phyloP scores from a whole-genome alignment of 2,113 vertebrate genomes.

The Hippocampus barbouri region DNA sequence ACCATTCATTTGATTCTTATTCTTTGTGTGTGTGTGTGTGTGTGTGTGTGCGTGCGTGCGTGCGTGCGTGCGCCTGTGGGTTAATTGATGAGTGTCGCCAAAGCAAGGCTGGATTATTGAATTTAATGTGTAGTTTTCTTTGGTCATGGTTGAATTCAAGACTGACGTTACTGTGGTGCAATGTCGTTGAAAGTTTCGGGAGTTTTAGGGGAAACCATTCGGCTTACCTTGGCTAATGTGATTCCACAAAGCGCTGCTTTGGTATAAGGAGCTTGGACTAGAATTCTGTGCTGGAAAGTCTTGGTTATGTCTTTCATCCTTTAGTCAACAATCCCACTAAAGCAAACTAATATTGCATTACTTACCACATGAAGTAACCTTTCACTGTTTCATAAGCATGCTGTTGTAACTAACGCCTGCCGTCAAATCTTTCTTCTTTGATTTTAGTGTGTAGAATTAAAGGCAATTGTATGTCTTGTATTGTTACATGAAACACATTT shows the following conservation, averaged over 20 bases:
- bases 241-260: slow-evolving; percentile 23
- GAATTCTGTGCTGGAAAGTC: slow-evolving; percentile 38
- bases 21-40: not conserved
- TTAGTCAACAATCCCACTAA: slow-evolving; percentile 55
- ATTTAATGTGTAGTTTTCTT: slow-evolving; percentile 1
- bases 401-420: slow-evolving; percentile 66
- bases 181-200: not conserved
- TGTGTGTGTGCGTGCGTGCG: too few species aligned
- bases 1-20: slow-evolving; percentile 4
- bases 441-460: slow-evolving; percentile 59
- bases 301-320: slow-evolving; percentile 59
- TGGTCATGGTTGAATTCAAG: not conserved
- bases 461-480: slow-evolving; percentile 37
- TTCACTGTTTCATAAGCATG: slow-evolving; percentile 75
- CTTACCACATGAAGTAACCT: slow-evolving; percentile 65
- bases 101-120: slow-evolving; percentile 16
- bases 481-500: slow-evolving; percentile 40
- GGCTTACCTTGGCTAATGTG: slow-evolving; percentile 9
- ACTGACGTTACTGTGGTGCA: not conserved
- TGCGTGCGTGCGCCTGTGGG: not conserved
- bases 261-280: slow-evolving; percentile 39
- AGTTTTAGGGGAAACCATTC: slow-evolving; percentile 5
- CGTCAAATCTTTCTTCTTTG: slow-evolving; percentile 60
- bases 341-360: slow-evolving; percentile 71
- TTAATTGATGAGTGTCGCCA: slow-evolving; percentile 15